Percentiles rank a stretch among this genome's conserved stretches.
phyloP scores from a whole-genome alignment of 2,888 invertebrate genomes.

The Macrophya alboannulata region DNA sequence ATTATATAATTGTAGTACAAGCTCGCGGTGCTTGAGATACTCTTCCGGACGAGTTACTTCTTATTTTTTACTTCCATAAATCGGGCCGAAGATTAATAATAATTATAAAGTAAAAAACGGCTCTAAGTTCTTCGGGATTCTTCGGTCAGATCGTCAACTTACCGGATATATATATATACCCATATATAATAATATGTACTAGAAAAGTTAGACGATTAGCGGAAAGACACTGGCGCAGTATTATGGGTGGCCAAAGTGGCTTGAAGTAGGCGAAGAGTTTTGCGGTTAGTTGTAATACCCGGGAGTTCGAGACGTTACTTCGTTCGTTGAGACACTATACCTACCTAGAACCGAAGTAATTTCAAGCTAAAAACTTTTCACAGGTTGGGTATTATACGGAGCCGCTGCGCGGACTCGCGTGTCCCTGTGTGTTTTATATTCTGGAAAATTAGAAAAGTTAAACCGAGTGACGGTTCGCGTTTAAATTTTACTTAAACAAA shows the following conservation, averaged over 20 bases:
- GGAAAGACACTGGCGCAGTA: conserved; percentile 29
- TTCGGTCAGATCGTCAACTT: not conserved
- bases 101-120: not conserved
- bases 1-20: conserved; percentile 31
- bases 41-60: not conserved
- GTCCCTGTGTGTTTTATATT: conserved; percentile 52
- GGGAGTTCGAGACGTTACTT: conserved; percentile 10
- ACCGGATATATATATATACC: not conserved
- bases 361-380: conserved; percentile 45
- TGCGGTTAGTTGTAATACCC: conserved; percentile 24
- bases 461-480: conserved; percentile 10
- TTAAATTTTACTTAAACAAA: conserved; percentile 27
- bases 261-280: conserved; percentile 39
- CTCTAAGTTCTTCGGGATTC: not conserved
- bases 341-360: conserved; percentile 36
- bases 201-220: conserved; percentile 45
- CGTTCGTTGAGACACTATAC: conserved; percentile 34
- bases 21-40: not conserved
- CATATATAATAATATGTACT: not conserved
- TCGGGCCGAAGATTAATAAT: not conserved
- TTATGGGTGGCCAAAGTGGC: conserved; percentile 47
- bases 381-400: not conserved
- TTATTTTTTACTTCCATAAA: not conserved
- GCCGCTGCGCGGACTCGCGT: conserved; percentile 24
- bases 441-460: conserved; percentile 55